phyloP scores from a whole-genome alignment of 2,888 invertebrate species.

The Rhopalosiphum nymphaeae region DNA sequence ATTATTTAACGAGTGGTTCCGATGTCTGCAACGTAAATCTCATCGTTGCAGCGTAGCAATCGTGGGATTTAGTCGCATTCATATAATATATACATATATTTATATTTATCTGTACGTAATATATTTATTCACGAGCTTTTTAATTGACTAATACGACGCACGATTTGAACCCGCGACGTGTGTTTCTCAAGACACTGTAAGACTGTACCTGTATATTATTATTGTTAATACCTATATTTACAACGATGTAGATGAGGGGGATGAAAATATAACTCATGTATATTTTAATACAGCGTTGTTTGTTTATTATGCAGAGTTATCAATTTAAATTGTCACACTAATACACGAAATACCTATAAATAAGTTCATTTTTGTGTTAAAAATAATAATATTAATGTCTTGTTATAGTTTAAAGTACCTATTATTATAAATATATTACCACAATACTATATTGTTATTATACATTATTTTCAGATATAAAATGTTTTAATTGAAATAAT shows the following conservation, averaged over 20 bases:
- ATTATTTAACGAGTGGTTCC: slow-evolving; percentile 48
- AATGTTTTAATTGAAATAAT: background rate
- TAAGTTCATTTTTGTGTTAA: background rate
- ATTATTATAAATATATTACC: background rate
- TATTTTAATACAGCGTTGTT: background rate
- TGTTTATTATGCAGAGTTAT: background rate
- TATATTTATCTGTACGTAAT: background rate
- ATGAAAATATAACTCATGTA: background rate
- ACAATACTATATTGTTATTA: too few relatives aligned
- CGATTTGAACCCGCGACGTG: slow-evolving; percentile 44
- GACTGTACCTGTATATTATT: background rate
- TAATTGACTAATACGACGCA: slow-evolving; percentile 51
- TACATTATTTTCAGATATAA: background rate
- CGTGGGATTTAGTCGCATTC: slow-evolving; percentile 55
- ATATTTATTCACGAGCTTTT: slow-evolving; percentile 58
- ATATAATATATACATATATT: background rate
- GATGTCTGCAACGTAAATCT: slow-evolving; percentile 56
- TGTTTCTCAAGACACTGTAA: slow-evolving; percentile 7
- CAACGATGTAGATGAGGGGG: background rate
- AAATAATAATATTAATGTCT: background rate
- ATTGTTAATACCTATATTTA: background rate
- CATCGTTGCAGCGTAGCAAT: background rate
- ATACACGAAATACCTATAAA: background rate
- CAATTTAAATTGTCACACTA: background rate
- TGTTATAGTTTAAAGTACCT: too few relatives aligned